These are phyloP conservation scores for Palaemon carinicauda DNA, from an alignment of 1,140 invertebrate genomes.

Conservation along the genomic window DNA sequence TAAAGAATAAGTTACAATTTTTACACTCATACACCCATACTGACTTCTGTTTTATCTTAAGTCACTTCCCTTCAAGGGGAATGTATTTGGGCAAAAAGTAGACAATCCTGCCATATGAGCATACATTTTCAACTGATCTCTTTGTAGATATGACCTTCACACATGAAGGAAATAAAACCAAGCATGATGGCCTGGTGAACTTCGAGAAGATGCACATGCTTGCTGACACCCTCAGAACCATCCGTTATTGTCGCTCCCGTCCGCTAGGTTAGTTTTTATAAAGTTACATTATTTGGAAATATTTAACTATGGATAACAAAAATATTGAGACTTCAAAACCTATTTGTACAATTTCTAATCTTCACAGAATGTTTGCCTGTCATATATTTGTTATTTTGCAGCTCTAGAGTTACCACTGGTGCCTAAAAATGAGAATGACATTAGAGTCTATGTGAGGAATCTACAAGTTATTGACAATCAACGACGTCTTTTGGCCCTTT, in stretches of 20 bases:
- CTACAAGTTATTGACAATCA: constrained; percentile 82
- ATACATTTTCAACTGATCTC: background rate
- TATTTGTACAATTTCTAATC: too few species aligned
- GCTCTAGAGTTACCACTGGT: constrained; percentile 74
- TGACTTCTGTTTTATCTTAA: too few species aligned
- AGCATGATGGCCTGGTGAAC: constrained; percentile 82
- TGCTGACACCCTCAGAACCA: constrained; percentile 81
- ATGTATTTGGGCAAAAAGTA: too few species aligned
- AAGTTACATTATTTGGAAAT: background rate
- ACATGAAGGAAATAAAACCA: constrained; percentile 90
- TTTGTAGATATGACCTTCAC: constrained; percentile 83
- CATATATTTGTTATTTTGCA: constrained; percentile 45
- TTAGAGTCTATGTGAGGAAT: constrained; percentile 73
- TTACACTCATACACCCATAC: too few species aligned
- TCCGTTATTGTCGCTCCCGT: constrained; percentile 77
- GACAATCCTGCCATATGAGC: background rate
- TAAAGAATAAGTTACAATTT: too few species aligned
- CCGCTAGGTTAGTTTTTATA: constrained; percentile 71
- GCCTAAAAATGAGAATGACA: constrained; percentile 74
- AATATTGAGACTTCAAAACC: too few species aligned
- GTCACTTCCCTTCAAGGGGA: too few species aligned
- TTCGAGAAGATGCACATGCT: constrained; percentile 95
- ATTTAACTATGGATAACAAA: too few species aligned
- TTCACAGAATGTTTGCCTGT: too few species aligned
- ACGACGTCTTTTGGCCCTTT: constrained; percentile 76